phyloP scores from a whole-genome alignment of 1,140 invertebrate species.

The Macrobrachium rosenbergii region DNA sequence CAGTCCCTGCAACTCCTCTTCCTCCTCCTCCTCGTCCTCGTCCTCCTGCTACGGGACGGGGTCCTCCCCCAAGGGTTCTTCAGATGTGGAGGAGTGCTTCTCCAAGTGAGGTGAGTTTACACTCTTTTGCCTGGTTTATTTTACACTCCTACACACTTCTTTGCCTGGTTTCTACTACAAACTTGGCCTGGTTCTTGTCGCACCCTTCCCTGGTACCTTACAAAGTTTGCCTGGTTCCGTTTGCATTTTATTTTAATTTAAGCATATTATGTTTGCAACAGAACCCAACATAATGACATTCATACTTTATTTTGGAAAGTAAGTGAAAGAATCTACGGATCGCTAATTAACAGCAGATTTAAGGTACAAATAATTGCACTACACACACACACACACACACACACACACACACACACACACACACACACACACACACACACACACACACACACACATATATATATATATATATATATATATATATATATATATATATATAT shows the following conservation, averaged over 20 bases:
- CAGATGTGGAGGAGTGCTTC: constrained; percentile 37
- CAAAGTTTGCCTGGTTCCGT: too few relatives aligned
- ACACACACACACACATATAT: background rate
- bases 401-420: background rate
- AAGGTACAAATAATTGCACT: background rate
- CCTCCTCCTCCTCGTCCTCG: constrained; percentile 2
- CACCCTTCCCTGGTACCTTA: too few relatives aligned
- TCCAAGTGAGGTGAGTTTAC: constrained; percentile 46
- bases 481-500: too few relatives aligned
- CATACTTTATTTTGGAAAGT: background rate
- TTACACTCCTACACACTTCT: too few relatives aligned
- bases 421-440: background rate
- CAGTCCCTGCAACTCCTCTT: background rate
- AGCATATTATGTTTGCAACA: too few relatives aligned
- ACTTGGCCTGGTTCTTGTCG: too few relatives aligned
- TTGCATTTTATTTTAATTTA: too few relatives aligned
- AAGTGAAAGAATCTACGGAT: background rate
- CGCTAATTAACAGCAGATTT: background rate
- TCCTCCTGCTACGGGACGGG: background rate
- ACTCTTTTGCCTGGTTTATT: background rate
- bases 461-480: too few relatives aligned
- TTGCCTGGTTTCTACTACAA: too few relatives aligned
- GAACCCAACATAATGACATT: background rate
- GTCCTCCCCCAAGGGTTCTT: constrained; percentile 40
- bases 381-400: background rate